Evolutionary conservation across 1,140 invertebrate species (phyloP).

Genomic region (Brachionus plicatilis): DNA sequence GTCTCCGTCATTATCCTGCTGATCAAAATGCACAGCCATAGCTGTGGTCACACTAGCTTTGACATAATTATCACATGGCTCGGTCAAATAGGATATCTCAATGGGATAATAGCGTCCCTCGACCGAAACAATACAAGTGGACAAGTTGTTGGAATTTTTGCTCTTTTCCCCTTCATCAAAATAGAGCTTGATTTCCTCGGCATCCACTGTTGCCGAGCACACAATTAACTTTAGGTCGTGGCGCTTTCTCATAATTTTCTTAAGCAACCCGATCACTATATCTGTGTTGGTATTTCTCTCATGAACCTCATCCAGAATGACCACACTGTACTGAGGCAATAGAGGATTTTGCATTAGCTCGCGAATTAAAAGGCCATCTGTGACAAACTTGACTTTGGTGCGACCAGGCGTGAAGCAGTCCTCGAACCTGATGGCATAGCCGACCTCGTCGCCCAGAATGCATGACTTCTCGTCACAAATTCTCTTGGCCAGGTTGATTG

Average conservation of each 20-base stretch:
- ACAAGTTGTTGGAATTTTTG: neutral
- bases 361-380: slow-evolving; percentile 84
- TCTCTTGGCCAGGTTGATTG: slow-evolving; percentile 75
- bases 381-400: slow-evolving; percentile 80
- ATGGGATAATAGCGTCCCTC: slow-evolving; percentile 83
- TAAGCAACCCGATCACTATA: slow-evolving; percentile 83
- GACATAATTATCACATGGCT: slow-evolving; percentile 38
- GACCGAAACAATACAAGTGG: slow-evolving; percentile 71
- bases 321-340: slow-evolving; percentile 74
- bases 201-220: slow-evolving; percentile 90
- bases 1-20: slow-evolving; percentile 76
- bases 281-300: slow-evolving; percentile 87
- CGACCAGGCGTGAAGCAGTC: slow-evolving; percentile 63
- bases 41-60: neutral
- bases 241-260: slow-evolving; percentile 82
- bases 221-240: slow-evolving; percentile 76
- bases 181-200: slow-evolving; percentile 61
- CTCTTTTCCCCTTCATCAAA: slow-evolving; percentile 40
- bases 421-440: slow-evolving; percentile 87
- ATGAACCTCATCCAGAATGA: slow-evolving; percentile 94
- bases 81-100: slow-evolving; percentile 68
- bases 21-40: slow-evolving; percentile 4
- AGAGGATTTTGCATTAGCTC: slow-evolving; percentile 93
- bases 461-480: slow-evolving; percentile 82
- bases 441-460: slow-evolving; percentile 73